Evolutionary conservation across 1,140 invertebrate species (phyloP).

Genomic region (Pogonognathellus flavescens): DNA sequence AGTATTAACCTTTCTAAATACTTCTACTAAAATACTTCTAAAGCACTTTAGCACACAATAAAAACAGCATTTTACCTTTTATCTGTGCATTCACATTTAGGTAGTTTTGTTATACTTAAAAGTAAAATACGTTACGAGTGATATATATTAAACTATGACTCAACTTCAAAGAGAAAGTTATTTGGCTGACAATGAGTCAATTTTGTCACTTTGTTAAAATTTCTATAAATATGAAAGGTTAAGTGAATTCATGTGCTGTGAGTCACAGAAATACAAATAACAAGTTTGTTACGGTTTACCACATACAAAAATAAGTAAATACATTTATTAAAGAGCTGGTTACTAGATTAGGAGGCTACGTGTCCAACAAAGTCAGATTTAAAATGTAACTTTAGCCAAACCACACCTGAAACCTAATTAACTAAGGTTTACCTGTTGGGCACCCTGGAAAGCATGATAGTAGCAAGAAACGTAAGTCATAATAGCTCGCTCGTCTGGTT

Average conservation of each 20-base stretch:
- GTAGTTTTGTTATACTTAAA: no score
- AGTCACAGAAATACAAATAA: not conserved
- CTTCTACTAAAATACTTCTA: no score
- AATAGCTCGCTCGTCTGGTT: conserved; percentile 97
- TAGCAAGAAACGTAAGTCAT: conserved; percentile 99
- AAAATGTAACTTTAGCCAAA: not conserved
- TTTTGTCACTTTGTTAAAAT: conserved; percentile 2
- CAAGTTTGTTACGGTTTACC: not conserved
- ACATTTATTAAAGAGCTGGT: conserved; percentile 59
- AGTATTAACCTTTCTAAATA: no score
- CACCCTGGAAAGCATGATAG: conserved; percentile 98
- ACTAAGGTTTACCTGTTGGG: conserved; percentile 85
- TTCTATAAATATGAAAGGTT: not conserved
- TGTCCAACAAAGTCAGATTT: conserved; percentile 5
- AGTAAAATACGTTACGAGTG: no score
- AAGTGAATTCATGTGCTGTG: not conserved
- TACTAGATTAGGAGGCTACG: conserved; percentile 11
- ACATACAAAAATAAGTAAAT: not conserved
- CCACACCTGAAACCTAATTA: conserved; percentile 13
- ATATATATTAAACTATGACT: no score
- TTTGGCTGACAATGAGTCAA: not conserved
- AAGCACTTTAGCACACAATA: no score
- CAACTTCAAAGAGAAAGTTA: not conserved
- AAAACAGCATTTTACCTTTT: no score
- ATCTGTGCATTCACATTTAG: no score